Evolutionary conservation across 1,140 invertebrate genomes (phyloP), one percentile per base, ranked within the genome.

Genomic region (Zaprionus tsacasi): DNA sequence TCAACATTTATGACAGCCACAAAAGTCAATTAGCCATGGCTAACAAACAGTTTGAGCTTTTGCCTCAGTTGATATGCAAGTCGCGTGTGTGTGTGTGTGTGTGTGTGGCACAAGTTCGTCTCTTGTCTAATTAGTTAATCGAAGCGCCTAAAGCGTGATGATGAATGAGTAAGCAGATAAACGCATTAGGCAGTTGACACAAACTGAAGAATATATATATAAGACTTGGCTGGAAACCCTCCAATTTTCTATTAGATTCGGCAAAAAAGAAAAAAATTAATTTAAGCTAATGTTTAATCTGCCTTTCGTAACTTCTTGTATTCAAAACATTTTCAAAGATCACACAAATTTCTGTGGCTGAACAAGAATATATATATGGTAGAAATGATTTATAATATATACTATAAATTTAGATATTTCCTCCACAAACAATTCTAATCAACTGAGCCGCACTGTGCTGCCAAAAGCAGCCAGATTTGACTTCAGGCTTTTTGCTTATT

Each of bases 1-100:
- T 81, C 79, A 82, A 79, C 81, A 77, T 82, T 82, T 83, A 83
- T 83, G 72, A 66, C 81, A 73, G 80, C 77, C 17, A 82, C 81
- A 83, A 83, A 82, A 82, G 69, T 82, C 77, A 83, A 83, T 82
- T 83, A 82, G 80, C 72, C 72, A 52, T 73, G 70, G 25, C 59
- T 54, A 67, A 70, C 55, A 40, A 38, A 40, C 66, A 64, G 40
- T 45, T 27, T 48, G 59, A 66, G 30, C 57, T 56, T 60, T 8
- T 52, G 48, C 21, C 21, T 2, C 45, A 21, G 45, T 50, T 50
- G 17, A 50, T 10, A 50, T 50, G 4, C 45, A 17, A 50, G 17
- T 50, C 17, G 17, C 4, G 40, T 15, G 40, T 6, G 40, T 7
- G 8, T 21, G 8, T 21, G 45, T 21, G 45, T 21, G 3, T 50